Base-by-base conservation (phyloP, 2,113 vertebrate species). In the Corythaeola cristata region DNA sequence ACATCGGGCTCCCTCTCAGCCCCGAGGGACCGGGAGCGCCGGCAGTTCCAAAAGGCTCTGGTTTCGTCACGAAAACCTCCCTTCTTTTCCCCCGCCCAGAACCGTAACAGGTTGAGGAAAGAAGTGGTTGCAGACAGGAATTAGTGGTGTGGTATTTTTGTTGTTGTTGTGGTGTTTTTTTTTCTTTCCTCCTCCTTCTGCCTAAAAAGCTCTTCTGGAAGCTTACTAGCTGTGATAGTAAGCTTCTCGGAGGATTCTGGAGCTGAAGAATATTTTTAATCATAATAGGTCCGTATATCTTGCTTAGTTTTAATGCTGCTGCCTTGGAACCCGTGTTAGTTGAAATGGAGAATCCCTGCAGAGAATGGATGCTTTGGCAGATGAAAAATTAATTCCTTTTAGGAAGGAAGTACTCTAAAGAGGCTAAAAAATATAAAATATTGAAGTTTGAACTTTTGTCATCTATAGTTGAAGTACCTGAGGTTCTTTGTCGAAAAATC, bases 161-260 rank as follows among this genome's bases (percentile, higher is more conserved):
- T 8, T 24, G 22, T 1, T 8, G 49, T 55, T 9, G 26, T 37
- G 6, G 6, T 15, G 30, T 33, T 32, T 27, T 47, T 74, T 6
- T 27, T 27, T 27, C 26, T 10, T 1, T 13, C 6, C 4, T 30
- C 13, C 10, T 15, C n/a, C 11, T 39, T 52, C 28, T 67, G 60
- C 6, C 32, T 64, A 16, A n/a, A 60, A 55, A 41, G 21, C 21
- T 15, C 6, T 81, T 49, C 18, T 68, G 15, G 10, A 41, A 13
- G 17, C 45, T 35, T 19, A 14, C 11, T 44, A 26, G 13, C 11
- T 0, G 0, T 69, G 4, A 8, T 9, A 44, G 22, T 12, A n/a
- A 66, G 21, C 11, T 79, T 10, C 37, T 59, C 26, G 7, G 26
- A 8, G 75, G 17, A 35, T 32, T 12, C 27, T 9, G 0, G 47